Base-by-base conservation (phyloP, 2,113 vertebrate genomes). In the Aphyosemion australe region DNA sequence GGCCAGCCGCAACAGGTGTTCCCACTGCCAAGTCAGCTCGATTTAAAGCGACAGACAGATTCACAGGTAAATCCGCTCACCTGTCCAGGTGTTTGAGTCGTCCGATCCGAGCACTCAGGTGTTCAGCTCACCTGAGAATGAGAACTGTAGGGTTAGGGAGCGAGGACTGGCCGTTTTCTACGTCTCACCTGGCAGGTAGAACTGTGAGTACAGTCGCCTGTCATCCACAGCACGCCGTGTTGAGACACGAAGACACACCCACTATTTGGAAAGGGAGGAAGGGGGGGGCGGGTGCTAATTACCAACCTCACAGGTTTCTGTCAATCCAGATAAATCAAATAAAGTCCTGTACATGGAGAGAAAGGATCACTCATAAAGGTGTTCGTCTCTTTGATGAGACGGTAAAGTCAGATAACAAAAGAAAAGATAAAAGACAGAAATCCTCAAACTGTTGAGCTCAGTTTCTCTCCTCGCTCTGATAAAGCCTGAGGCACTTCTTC, bases 161-260 rank as follows among this genome's bases (percentile, higher is more conserved):
- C 37, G 69, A 67, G 62, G 53, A 74, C 63, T 43, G 63, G 55
- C 12, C 31, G 64, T 39, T 49, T 4, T 60, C 52, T 68, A 20
- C 45, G 70, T 71, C 77, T 86, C 81, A 85, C 79, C 87, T 88
- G 74, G 80, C 83, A 85, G 85, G 75, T 86, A 82, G 74, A 58
- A 56, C 51, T 59, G 39, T 63, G 71, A 83, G 26, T 26, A 85
- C 65, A 65, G 83, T 72, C 59, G 83, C 80, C 82, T 78, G 61
- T 84, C 78, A 83, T 76, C 48, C 31, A 48, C 12, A 60, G 62
- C 76, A 61, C 14, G 63, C 86, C 84, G 84, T 91, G 90, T 91
- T 74, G 64, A 82, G 88, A 91, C 87, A 87, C 19, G 86, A 87
- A 83, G 84, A 85, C 78, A 84, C 82, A 74, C 88, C 86, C 78